phyloP scores from a whole-genome alignment of 2,113 vertebrate genomes.

The Okapia johnstoni region DNA sequence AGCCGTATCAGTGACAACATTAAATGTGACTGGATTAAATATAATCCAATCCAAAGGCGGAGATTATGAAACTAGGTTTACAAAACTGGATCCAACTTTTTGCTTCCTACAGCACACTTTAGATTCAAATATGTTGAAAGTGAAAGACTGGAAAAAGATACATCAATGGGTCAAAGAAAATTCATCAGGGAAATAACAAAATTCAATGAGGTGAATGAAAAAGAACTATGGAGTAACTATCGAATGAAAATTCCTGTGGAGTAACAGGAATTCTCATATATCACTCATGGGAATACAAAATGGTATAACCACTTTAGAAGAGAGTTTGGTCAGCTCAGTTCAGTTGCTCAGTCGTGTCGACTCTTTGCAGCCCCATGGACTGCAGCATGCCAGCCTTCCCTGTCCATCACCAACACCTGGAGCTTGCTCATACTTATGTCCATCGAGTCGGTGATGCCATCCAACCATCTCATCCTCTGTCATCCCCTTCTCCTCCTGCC shows the following conservation, averaged over 20 bases:
- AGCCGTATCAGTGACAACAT: neutral
- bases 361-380: neutral
- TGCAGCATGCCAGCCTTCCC: neutral
- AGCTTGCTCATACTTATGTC: neutral
- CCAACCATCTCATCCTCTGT: neutral
- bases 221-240: neutral
- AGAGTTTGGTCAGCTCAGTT: neutral
- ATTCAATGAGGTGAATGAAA: neutral
- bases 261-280: neutral
- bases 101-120: neutral
- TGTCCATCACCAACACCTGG: neutral
- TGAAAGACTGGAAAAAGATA: neutral
- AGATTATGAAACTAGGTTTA: neutral
- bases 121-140: neutral
- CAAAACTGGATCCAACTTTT: neutral
- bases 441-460: neutral
- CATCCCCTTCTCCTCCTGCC: too few species aligned
- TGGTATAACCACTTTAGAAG: neutral
- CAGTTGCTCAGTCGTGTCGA: neutral
- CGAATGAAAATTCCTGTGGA: neutral
- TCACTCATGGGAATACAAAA: neutral
- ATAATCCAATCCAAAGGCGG: neutral
- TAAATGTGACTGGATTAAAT: neutral
- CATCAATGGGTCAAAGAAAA: neutral
- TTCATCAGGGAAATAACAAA: neutral